Evolutionary conservation across 2,888 invertebrate genomes (phyloP), one percentile per base, ranked within the genome.

Genomic region (Acholoe squamosa): DNA sequence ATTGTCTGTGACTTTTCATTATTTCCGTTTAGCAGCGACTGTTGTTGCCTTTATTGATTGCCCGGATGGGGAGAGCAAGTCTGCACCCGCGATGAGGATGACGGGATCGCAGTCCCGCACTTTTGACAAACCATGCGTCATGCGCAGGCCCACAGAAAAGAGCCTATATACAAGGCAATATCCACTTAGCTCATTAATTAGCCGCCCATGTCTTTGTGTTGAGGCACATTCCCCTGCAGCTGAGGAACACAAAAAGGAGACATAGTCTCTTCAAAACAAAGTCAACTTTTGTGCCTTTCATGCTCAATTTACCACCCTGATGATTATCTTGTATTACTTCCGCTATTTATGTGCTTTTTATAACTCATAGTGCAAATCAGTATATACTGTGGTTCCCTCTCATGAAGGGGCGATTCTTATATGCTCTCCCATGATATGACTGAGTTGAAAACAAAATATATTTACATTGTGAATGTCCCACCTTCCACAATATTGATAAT

Each of bases 1-100:
- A 80, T 80, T 80, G 80, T 80, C 80, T 80, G 80, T 80, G 80
- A 80, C 80, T 80, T 80, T 80, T 80, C 80, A 80, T 80, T 80
- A 80, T 80, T 80, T 80, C 43, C 80, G 80, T 80, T 80, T 80
- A 80, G 80, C 80, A 33, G 80, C 33, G 80, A 80, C 80, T 80
- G 80, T 80, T 80, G 80, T 80, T 80, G 80, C 80, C 80, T 80
- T 80, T 80, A 80, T 80, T 80, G 80, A 80, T 80, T 80, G 43
- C 43, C 80, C 80, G 80, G 80, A 80, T 80, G 43, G 33, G 19
- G 80, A 43, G 43, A 33, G 80, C 80, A 33, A 34, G 34, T 80
- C 80, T 10, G 80, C 80, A 80, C 80, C 33, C 80, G 80, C 80
- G 80, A 34, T 10, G 43, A 34, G 80, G 80, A 80, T 80, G 80